A percentile compares a stretch with the other conserved stretches of the same genome.
Conservation (phyloP, 1,140 invertebrate species). For the Drosophila tropicalis region DNA sequence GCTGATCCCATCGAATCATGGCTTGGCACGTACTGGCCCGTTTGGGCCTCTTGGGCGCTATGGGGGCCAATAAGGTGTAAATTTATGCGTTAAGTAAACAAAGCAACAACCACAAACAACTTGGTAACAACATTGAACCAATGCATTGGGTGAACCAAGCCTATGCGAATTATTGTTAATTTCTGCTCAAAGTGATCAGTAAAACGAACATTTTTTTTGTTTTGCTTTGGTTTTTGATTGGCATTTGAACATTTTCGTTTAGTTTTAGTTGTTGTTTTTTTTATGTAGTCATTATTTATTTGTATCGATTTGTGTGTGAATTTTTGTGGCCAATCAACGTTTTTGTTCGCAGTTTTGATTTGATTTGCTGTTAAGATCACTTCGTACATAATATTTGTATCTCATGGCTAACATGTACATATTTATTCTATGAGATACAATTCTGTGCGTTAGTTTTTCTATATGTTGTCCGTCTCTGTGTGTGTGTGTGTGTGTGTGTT, state of each 20-base stretch:
- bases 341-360: constrained; percentile 74
- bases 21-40: constrained; percentile 56
- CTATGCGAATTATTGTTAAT: constrained; percentile 70
- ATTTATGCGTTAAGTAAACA: constrained; percentile 66
- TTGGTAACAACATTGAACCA: constrained; percentile 33
- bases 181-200: constrained; percentile 51
- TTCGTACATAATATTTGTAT: constrained; percentile 63
- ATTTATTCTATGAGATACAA: constrained; percentile 70
- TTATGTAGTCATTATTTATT: constrained; percentile 69
- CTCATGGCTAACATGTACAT: constrained; percentile 74
- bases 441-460: constrained; percentile 7
- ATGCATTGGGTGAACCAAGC: constrained; percentile 63
- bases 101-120: constrained; percentile 33
- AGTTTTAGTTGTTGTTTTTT: neutral
- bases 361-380: constrained; percentile 75
- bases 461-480: constrained; percentile 3
- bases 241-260: constrained; percentile 44
- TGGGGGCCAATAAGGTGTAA: constrained; percentile 81
- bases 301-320: constrained; percentile 73
- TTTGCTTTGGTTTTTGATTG: constrained; percentile 53
- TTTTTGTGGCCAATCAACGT: constrained; percentile 80
- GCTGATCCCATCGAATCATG: constrained; percentile 33
- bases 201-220: constrained; percentile 68
- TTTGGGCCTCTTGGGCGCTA: constrained; percentile 56
- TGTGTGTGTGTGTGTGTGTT: constrained; percentile 31